Evolutionary conservation across 2,113 vertebrate species (phyloP), one percentile per base, ranked within the genome.

Genomic region (Maccullochella peelii): DNA sequence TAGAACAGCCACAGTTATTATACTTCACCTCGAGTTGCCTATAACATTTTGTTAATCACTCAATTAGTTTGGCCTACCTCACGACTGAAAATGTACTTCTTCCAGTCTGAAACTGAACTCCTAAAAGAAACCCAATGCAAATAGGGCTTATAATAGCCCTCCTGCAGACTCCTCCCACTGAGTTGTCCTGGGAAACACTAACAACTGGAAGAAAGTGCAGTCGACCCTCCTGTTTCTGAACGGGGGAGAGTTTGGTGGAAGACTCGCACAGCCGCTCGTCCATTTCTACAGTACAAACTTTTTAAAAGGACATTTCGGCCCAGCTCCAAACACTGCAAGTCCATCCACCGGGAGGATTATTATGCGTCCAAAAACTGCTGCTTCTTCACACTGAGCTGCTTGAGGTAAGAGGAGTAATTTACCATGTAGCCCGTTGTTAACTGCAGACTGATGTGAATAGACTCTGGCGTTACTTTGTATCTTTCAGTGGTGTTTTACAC

Each of bases 131-230:
- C 54, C 57, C 38, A 27, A 30, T 23, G 61, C 77, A 70, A 40
- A 72, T 14, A 30, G 25, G 11, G 55, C 71, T 83, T 23, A 18
- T 65, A 61, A 47, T 33, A 76, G 84, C 65, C 62, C 84, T 74
- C 30, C 27, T 21, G 69, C 52, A 20, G 67, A 63, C 91, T 90
- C 92, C 93, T 79, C 93, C 92, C 83, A 54, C 65, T 4, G 83
- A 91, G 92, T 91, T 91, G 92, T 93, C 93, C 93, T 88, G 91
- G 93, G 92, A 93, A 92, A 94, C 93, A 84, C 86, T 89, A 94
- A 93, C 92, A 94, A 93, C 92, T 92, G 86, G 57, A 75, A 83
- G 55, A 91, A 94, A 93, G 86, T 83, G 73, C 61, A 42, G 38
- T 59, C 86, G 38, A 4, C 40, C 40, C 72, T 72, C 12, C 72